These are phyloP conservation scores for Plecotus auritus DNA, from an alignment of 2,113 vertebrate genomes.

Conservation along the genomic window DNA sequence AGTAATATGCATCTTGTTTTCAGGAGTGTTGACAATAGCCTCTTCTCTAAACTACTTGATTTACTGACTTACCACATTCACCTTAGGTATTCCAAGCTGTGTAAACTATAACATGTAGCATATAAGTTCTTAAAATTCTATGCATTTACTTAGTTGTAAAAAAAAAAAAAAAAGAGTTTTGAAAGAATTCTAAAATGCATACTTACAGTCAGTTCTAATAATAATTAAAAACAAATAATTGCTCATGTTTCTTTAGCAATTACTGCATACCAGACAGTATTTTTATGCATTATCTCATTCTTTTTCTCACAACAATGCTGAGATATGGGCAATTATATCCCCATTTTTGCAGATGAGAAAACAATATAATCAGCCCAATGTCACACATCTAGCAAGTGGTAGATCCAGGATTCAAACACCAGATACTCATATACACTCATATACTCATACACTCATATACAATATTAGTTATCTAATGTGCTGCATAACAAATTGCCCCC, in stretches of 20 bases:
- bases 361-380: neutral
- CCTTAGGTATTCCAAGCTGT: neutral
- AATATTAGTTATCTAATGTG: neutral
- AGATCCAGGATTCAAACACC: neutral
- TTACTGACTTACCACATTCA: neutral
- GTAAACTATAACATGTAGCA: neutral
- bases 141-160: neutral
- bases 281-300: neutral
- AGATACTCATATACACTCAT: neutral
- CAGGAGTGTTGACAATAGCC: neutral
- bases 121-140: neutral
- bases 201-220: neutral
- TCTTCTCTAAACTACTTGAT: neutral
- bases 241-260: neutral
- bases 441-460: neutral
- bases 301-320: neutral
- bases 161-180: neutral
- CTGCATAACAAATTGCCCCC: neutral
- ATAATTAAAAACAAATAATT: slow-evolving; percentile 11
- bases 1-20: neutral
- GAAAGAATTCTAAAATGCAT: neutral
- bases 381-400: neutral
- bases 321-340: neutral
- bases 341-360: neutral
- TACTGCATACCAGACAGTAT: neutral